phyloP scores from a whole-genome alignment of 2,888 invertebrate species.

The Dicranocentrus wangi region DNA sequence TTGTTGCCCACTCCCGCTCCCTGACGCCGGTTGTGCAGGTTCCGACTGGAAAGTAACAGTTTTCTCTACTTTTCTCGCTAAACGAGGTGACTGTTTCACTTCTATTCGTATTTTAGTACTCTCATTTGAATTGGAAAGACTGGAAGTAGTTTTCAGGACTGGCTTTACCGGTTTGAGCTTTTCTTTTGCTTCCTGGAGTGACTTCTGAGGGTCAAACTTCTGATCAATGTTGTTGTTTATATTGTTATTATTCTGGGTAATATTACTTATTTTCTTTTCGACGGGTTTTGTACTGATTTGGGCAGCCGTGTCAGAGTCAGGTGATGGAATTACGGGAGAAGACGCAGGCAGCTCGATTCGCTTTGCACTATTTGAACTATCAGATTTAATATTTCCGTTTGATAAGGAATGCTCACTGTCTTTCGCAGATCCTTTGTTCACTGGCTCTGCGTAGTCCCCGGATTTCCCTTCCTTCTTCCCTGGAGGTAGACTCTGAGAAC shows the following conservation, averaged over 20 bases:
- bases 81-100: slow-evolving; percentile 72
- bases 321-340: slow-evolving; percentile 31
- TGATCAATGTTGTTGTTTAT: slow-evolving; percentile 63
- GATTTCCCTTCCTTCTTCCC: slow-evolving; percentile 74
- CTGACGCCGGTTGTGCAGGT: slow-evolving; percentile 43
- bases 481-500: slow-evolving; percentile 74
- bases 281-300: slow-evolving; percentile 51
- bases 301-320: slow-evolving; percentile 41
- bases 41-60: slow-evolving; percentile 72
- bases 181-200: slow-evolving; percentile 72
- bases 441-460: slow-evolving; percentile 71
- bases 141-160: slow-evolving; percentile 68
- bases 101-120: slow-evolving; percentile 72
- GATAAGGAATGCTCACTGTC: slow-evolving; percentile 48
- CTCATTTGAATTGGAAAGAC: slow-evolving; percentile 50
- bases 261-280: slow-evolving; percentile 64
- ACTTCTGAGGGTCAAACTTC: slow-evolving; percentile 71
- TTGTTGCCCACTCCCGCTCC: slow-evolving; percentile 44
- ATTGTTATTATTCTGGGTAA: slow-evolving; percentile 59
- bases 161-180: slow-evolving; percentile 71
- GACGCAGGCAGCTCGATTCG: slow-evolving; percentile 20
- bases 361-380: slow-evolving; percentile 42
- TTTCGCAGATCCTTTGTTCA: slow-evolving; percentile 49
- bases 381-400: slow-evolving; percentile 48
- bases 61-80: slow-evolving; percentile 70